Conservation (phyloP, 2,888 invertebrate species). For the Aromia moschata region DNA sequence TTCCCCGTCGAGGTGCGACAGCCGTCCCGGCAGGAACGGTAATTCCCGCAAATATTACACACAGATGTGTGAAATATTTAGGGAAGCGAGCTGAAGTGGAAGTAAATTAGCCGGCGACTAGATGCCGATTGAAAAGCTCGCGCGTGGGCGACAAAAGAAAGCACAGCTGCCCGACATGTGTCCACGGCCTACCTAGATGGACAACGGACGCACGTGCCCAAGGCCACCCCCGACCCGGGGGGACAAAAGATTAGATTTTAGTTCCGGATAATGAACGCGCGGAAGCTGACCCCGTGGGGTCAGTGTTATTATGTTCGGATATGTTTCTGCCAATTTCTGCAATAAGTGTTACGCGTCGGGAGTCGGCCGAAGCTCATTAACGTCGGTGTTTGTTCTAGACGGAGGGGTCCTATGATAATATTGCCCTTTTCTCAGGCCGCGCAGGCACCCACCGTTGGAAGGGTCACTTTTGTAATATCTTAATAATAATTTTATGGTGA, state of each 20-base stretch:
- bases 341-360: slow-evolving; percentile 4
- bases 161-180: slow-evolving; percentile 60
- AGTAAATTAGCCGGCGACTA: slow-evolving; percentile 58
- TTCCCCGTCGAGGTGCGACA: slow-evolving; percentile 27
- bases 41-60: slow-evolving; percentile 55
- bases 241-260: slow-evolving; percentile 59
- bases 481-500: no score
- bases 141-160: slow-evolving; percentile 61
- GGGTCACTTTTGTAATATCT: no score
- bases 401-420: slow-evolving; percentile 19
- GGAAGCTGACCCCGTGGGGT: slow-evolving; percentile 38
- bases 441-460: no score
- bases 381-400: slow-evolving; percentile 5
- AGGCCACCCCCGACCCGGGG: slow-evolving; percentile 56
- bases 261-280: slow-evolving; percentile 62
- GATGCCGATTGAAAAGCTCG: slow-evolving; percentile 53
- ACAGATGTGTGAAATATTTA: slow-evolving; percentile 55
- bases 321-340: not conserved
- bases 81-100: slow-evolving; percentile 53
- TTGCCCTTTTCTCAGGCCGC: not conserved
- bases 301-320: slow-evolving; percentile 28
- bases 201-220: slow-evolving; percentile 57
- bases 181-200: slow-evolving; percentile 54
- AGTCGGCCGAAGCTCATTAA: slow-evolving; percentile 3
- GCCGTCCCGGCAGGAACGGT: not conserved